phyloP scores from a whole-genome alignment of 1,140 invertebrate species.

The Manduca sexta region DNA sequence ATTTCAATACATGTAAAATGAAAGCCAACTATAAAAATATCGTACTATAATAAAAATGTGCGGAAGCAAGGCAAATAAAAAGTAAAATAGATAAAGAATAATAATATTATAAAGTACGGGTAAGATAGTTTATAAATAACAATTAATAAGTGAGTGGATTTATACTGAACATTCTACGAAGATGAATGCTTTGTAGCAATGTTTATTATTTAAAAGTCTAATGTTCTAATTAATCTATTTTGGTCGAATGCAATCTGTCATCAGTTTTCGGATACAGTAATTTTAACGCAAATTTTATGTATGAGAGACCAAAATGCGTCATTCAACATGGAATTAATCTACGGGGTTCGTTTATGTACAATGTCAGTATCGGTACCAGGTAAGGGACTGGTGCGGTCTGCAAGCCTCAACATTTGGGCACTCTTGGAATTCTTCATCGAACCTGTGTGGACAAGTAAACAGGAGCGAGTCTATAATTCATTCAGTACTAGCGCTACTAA shows the following conservation, averaged over 20 bases:
- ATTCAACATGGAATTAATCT: conserved; percentile 34
- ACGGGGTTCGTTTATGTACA: conserved; percentile 55
- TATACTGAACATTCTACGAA: too few species aligned
- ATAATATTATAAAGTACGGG: conserved; percentile 5
- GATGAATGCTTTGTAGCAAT: not conserved
- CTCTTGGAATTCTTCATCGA: conserved; percentile 73
- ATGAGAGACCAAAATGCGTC: conserved; percentile 29
- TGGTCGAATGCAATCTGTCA: conserved; percentile 36
- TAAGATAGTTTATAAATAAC: conserved; percentile 7
- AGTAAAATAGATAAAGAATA: not conserved
- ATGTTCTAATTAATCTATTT: conserved; percentile 16
- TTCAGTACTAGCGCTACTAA: conserved; percentile 24
- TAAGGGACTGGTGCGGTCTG: conserved; percentile 72
- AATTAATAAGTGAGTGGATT: not conserved
- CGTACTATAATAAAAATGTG: conserved; percentile 29
- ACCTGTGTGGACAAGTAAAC: conserved; percentile 70
- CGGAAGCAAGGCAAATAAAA: conserved; percentile 57
- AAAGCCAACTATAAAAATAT: conserved; percentile 26
- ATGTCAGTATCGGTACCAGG: conserved; percentile 64
- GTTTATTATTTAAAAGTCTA: conserved; percentile 8
- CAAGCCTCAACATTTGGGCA: conserved; percentile 72
- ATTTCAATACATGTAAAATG: conserved; percentile 1
- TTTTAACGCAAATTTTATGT: conserved; percentile 19
- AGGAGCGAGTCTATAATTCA: conserved; percentile 45
- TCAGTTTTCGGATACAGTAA: conserved; percentile 32